Evolutionary conservation across 2,888 invertebrate species (phyloP), one percentile per base, ranked within the genome.

Genomic region (Sinotaia quadrata): DNA sequence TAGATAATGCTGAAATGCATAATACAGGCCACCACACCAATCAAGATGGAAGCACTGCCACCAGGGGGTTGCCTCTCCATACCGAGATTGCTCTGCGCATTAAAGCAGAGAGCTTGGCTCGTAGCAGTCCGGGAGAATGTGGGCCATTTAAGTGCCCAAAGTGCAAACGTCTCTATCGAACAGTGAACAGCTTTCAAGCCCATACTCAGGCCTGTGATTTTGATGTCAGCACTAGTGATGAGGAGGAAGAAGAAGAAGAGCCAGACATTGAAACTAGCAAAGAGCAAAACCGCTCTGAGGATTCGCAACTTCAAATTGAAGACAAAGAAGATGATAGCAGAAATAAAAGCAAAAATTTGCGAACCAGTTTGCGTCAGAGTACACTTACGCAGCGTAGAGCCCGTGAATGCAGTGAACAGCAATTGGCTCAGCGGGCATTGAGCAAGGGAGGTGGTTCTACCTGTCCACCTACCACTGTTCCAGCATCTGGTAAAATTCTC

Each of bases 131-230:
- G 4, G 81, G 80, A 27, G 82, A 83, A n/a, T 78, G 80, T 56
- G 87, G 87, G 4, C 93, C 94, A 8, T 95, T 96, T 0, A 93
- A 94, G 81, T 97, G 96, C 87, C 92, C 93, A 78, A 92, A 94
- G 74, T 97, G 96, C 84, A 94, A 94, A 81, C 93, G 95, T 52
- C 58, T 83, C 67, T 88, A 88, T 72, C 81, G 87, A 47, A 89
- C 89, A 0, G 81, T 81, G 66, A 85, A 86, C 68, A 89, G 89
- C 73, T 88, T 82, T 63, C 71, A 81, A 33, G 81, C 80, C 21
- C 89, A 89, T 78, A 77, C 82, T 24, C 80, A 83, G 49, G 77
- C 76, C 7, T 89, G 89, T 76, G 84, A 87, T 69, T 89, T 88
- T 78, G 85, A 85, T 60, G 83, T 89, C 12, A 88, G 87, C 72